Conservation (phyloP, 2,797 vertebrate species). For the Sebastes melanostomus region DNA sequence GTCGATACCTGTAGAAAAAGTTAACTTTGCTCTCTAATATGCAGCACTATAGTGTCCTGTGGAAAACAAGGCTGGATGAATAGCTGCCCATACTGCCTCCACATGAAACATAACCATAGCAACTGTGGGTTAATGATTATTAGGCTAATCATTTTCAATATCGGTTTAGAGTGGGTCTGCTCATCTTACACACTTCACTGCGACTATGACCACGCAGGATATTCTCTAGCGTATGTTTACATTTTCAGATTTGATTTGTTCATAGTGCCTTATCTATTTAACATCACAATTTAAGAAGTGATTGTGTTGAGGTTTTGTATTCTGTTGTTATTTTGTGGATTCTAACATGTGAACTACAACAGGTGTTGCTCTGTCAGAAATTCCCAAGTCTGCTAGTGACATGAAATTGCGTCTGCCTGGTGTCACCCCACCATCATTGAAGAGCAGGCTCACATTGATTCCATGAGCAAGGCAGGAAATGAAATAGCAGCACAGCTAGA, state of each 20-base stretch:
- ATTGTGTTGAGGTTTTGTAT: background rate
- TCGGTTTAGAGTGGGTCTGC: background rate
- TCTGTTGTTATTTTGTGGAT: background rate
- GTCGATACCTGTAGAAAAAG: background rate
- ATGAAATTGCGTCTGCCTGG: conserved; percentile 48
- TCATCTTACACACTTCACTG: background rate
- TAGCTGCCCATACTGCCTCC: background rate
- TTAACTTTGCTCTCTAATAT: no score
- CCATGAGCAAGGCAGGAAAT: conserved; percentile 74
- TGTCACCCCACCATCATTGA: conserved; percentile 49
- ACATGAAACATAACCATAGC: background rate
- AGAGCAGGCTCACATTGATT: conserved; percentile 52
- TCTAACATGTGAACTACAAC: conserved; percentile 27
- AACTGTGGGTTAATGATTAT: background rate
- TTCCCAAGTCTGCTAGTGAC: conserved; percentile 15
- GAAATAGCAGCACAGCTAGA: conserved; percentile 69
- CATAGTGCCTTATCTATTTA: background rate
- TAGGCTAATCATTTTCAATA: background rate
- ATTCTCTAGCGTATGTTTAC: background rate
- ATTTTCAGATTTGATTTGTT: background rate
- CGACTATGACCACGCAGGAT: background rate
- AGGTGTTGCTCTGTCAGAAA: conserved; percentile 28
- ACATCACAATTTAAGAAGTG: background rate
- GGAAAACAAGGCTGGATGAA: background rate
- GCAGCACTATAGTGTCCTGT: background rate